phyloP scores from a whole-genome alignment of 2,797 vertebrate genomes.

The Esox masquinongy region DNA sequence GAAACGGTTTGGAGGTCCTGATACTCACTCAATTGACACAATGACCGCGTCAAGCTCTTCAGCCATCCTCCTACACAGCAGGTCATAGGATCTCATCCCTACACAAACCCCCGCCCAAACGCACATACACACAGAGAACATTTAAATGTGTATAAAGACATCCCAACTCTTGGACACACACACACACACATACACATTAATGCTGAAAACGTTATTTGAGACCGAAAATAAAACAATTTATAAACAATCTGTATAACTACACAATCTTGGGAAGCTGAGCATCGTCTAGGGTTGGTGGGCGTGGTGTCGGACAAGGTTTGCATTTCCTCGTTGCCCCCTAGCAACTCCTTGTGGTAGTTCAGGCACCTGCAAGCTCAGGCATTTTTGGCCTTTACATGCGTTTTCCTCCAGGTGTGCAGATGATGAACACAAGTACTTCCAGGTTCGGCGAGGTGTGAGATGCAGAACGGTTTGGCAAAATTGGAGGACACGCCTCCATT shows the following conservation, averaged over 20 bases:
- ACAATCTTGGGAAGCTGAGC: background rate
- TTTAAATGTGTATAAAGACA: background rate
- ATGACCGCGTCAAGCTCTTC: slow-evolving; percentile 88
- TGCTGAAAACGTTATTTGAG: no score
- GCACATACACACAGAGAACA: slow-evolving; percentile 1
- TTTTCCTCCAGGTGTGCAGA: no score
- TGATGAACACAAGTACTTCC: no score
- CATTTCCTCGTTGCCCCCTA: no score
- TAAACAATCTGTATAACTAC: background rate
- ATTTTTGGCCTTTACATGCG: no score
- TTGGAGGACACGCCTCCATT: no score
- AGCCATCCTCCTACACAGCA: slow-evolving; percentile 85
- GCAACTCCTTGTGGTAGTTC: no score
- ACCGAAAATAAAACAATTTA: background rate
- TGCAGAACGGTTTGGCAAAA: no score
- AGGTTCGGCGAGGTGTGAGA: no score
- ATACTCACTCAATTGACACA: slow-evolving; percentile 91
- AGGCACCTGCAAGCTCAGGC: no score
- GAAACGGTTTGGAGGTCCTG: background rate
- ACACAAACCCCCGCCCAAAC: slow-evolving; percentile 1
- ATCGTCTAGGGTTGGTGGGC: no score
- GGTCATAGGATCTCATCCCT: slow-evolving; percentile 91
- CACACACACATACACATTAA: background rate
- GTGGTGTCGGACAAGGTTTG: no score
- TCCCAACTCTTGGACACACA: background rate